These are phyloP conservation scores for Neodiprion pinetum DNA, from an alignment of 1,140 invertebrate genomes.

Conservation along the genomic window DNA sequence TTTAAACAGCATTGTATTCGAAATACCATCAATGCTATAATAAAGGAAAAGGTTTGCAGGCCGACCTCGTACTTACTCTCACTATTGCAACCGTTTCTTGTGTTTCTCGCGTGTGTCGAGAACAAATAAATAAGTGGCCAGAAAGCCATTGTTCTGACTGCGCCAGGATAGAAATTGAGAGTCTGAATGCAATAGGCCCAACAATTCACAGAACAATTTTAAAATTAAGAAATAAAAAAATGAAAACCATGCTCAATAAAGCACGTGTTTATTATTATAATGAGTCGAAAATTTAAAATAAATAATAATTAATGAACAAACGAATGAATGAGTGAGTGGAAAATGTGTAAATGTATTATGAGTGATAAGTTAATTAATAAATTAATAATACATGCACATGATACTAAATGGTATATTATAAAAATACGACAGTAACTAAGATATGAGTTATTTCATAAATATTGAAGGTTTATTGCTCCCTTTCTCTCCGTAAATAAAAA, in stretches of 20 bases:
- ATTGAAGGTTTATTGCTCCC: slow-evolving; percentile 49
- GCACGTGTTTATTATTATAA: slow-evolving; percentile 28
- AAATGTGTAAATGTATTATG: slow-evolving; percentile 34
- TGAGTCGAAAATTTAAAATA: slow-evolving; percentile 30
- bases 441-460: slow-evolving; percentile 53
- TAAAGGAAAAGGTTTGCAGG: background rate
- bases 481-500: slow-evolving; percentile 52
- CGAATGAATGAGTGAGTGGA: slow-evolving; percentile 32
- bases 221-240: slow-evolving; percentile 36
- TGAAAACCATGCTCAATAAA: slow-evolving; percentile 35
- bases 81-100: background rate
- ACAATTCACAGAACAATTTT: slow-evolving; percentile 13
- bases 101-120: background rate
- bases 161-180: background rate
- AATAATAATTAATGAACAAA: slow-evolving; percentile 27
- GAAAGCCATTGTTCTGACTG: background rate
- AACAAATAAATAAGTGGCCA: background rate
- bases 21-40: background rate
- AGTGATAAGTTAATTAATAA: slow-evolving; percentile 45
- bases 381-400: slow-evolving; percentile 52
- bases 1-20: background rate
- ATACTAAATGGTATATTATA: slow-evolving; percentile 46
- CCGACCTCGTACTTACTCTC: background rate
- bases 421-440: slow-evolving; percentile 55
- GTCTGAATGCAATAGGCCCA: background rate